Conservation (phyloP, 2,888 invertebrate species). For the Mythimna pallens region DNA sequence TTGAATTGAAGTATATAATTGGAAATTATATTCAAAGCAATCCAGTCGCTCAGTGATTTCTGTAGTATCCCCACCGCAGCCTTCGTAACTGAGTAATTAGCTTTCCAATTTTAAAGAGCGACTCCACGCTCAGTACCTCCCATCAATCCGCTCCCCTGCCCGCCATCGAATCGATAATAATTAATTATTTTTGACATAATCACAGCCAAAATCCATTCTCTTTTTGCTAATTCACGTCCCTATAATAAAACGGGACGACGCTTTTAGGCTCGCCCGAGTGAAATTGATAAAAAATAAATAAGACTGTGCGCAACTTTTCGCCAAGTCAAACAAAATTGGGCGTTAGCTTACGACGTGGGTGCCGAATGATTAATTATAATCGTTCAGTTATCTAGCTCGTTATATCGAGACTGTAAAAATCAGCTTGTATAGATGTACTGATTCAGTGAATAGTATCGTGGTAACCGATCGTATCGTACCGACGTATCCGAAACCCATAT, state of each 20-base stretch:
- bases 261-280: constrained; percentile 86
- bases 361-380: constrained; percentile 82
- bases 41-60: constrained; percentile 75
- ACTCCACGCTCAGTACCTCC: constrained; percentile 77
- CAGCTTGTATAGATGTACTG: constrained; percentile 36
- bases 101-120: constrained; percentile 87
- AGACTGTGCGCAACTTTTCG: constrained; percentile 83
- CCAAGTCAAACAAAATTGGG: constrained; percentile 87
- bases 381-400: constrained; percentile 68
- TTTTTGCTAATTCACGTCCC: constrained; percentile 93
- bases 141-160: constrained; percentile 87
- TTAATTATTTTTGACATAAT: constrained; percentile 94
- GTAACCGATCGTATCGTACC: constrained; percentile 69
- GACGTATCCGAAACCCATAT: constrained; percentile 76
- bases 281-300: constrained; percentile 91
- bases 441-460: constrained; percentile 57
- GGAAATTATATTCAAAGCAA: constrained; percentile 58
- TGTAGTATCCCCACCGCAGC: constrained; percentile 75
- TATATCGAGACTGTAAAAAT: constrained; percentile 49
- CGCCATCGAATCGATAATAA: constrained; percentile 91
- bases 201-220: constrained; percentile 92
- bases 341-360: constrained; percentile 77
- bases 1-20: constrained; percentile 39
- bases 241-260: constrained; percentile 90
- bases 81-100: constrained; percentile 85